A percentile compares a stretch with the other conserved stretches of the same genome.
phyloP scores from a whole-genome alignment of 2,888 invertebrate genomes.

The Pteria penguin region DNA sequence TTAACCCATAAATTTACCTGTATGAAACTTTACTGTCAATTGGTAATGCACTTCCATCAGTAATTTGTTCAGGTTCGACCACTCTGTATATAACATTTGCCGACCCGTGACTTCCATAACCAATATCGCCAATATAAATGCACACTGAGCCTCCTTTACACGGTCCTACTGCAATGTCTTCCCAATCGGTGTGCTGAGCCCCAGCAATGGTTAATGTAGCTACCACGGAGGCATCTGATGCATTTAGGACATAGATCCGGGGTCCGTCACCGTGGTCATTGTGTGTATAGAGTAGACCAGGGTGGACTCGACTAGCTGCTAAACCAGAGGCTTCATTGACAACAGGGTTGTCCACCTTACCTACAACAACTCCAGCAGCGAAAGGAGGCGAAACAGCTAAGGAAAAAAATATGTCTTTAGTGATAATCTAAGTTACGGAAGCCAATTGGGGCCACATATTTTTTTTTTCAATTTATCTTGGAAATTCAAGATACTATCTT shows the following conservation, averaged over 20 bases:
- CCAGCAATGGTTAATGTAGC: constrained; percentile 35
- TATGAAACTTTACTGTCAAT: neutral
- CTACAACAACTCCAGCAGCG: neutral
- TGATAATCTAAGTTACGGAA: too few relatives aligned
- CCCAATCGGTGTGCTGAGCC: constrained; percentile 38
- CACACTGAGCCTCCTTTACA: constrained; percentile 22
- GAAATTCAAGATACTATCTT: too few relatives aligned
- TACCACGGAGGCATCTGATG: constrained; percentile 39
- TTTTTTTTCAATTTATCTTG: too few relatives aligned
- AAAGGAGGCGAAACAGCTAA: neutral
- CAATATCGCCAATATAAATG: constrained; percentile 36
- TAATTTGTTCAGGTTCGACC: constrained; percentile 2
- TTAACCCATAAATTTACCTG: neutral
- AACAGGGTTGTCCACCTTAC: neutral
- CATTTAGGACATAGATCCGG: constrained; percentile 48
- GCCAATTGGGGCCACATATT: too few relatives aligned
- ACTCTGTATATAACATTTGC: constrained; percentile 1
- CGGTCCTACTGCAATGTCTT: constrained; percentile 47
- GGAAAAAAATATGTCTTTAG: too few relatives aligned
- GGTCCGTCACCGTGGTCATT: constrained; percentile 51
- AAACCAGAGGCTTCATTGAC: constrained; percentile 47
- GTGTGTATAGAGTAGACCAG: constrained; percentile 47
- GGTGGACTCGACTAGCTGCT: constrained; percentile 48
- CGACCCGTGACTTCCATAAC: neutral
- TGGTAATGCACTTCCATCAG: neutral